phyloP scores from a whole-genome alignment of 2,113 vertebrate species.

The Sander vitreus region DNA sequence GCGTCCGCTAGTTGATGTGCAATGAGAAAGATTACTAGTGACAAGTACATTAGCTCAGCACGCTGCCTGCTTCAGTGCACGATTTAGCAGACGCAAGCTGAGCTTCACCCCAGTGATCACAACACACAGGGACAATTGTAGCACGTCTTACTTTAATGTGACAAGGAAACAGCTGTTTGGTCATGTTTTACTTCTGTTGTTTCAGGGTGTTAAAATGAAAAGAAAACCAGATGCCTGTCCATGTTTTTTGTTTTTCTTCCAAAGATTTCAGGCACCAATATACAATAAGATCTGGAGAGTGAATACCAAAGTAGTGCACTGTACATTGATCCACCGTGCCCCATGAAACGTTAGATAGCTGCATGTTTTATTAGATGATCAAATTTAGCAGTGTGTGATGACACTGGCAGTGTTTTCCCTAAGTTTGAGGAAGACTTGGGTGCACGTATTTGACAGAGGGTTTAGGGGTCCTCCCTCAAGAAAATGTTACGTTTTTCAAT shows the following conservation, averaged over 20 bases:
- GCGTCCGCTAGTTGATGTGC: slow-evolving; percentile 4
- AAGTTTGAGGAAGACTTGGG: too few species aligned
- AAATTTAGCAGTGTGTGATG: background rate
- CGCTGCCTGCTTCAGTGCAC: background rate
- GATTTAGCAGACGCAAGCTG: background rate
- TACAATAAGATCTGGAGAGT: background rate
- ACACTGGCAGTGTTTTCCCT: background rate
- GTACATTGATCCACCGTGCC: background rate
- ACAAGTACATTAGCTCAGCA: background rate
- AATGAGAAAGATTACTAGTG: slow-evolving; percentile 8
- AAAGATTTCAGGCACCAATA: background rate
- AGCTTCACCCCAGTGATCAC: slow-evolving; percentile 2
- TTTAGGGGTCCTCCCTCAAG: too few species aligned
- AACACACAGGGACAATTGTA: slow-evolving; percentile 1
- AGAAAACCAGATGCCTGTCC: background rate
- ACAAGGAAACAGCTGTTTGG: background rate
- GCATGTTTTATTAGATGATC: background rate
- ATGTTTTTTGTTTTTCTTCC: background rate
- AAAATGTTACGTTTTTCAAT: too few species aligned
- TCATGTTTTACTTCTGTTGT: background rate
- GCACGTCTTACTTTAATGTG: background rate
- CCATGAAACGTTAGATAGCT: background rate
- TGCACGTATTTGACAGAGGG: too few species aligned
- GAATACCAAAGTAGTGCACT: background rate
- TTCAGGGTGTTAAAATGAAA: background rate